These are phyloP conservation scores for Epinephelus fuscoguttatus DNA, from an alignment of 2,113 vertebrate species.

Conservation along the genomic window DNA sequence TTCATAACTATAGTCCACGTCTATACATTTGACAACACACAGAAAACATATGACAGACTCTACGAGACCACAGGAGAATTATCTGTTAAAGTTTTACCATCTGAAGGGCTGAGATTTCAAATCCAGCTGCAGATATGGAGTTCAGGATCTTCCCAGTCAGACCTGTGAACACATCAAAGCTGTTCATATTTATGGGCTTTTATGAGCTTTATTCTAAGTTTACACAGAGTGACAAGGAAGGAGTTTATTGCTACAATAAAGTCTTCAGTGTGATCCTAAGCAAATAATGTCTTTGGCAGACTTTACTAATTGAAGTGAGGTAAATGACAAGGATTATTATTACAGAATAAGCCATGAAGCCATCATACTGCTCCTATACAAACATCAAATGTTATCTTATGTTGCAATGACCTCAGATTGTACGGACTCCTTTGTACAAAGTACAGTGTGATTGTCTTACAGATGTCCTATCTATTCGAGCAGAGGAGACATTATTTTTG, in stretches of 20 bases:
- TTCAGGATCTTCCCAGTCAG: slow-evolving; percentile 92
- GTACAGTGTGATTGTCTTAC: slow-evolving; percentile 48
- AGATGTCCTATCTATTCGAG: slow-evolving; percentile 29
- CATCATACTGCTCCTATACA: background rate
- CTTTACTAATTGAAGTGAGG: background rate
- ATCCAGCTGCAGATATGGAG: slow-evolving; percentile 89
- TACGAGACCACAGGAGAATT: background rate
- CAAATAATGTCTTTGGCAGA: background rate
- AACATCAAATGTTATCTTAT: background rate
- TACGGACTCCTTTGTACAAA: slow-evolving; percentile 31
- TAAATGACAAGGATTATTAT: background rate
- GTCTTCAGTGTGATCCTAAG: background rate
- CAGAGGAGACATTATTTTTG: slow-evolving; percentile 29
- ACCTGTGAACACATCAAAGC: slow-evolving; percentile 80
- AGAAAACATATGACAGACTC: background rate
- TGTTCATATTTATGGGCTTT: slow-evolving; percentile 5
- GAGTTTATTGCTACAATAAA: slow-evolving; percentile 37
- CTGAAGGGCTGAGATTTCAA: slow-evolving; percentile 93
- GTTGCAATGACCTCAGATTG: slow-evolving; percentile 19
- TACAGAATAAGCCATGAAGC: background rate
- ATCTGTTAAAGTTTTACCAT: slow-evolving; percentile 82
- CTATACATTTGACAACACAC: no score
- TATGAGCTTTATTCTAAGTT: slow-evolving; percentile 5
- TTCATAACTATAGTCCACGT: no score
- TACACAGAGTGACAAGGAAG: slow-evolving; percentile 10